phyloP scores from a whole-genome alignment of 2,888 invertebrate genomes.

The Tricholauxania praeusta region DNA sequence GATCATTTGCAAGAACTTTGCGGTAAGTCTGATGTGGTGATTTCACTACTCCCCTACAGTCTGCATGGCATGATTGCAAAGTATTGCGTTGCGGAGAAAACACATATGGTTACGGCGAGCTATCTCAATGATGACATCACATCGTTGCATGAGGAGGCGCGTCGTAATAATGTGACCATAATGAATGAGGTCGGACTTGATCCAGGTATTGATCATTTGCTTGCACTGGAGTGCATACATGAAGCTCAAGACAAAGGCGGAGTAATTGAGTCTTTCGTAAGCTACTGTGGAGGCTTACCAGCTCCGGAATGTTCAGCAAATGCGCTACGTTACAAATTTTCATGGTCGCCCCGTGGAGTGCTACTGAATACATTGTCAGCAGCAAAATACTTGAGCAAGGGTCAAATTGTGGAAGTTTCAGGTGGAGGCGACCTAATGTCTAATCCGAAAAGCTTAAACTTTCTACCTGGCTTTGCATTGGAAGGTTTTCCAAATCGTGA shows the following conservation, averaged over 20 bases:
- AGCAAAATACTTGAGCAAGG: slow-evolving; percentile 87
- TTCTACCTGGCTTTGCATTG: slow-evolving; percentile 95
- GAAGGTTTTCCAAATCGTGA: slow-evolving; percentile 98
- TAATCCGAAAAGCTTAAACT: slow-evolving; percentile 81
- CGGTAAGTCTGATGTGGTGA: slow-evolving; percentile 79
- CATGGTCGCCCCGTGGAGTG: slow-evolving; percentile 97
- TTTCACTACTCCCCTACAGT: slow-evolving; percentile 91
- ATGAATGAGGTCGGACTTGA: slow-evolving; percentile 98
- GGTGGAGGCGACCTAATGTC: slow-evolving; percentile 92
- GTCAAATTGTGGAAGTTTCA: slow-evolving; percentile 88
- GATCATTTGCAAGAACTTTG: slow-evolving; percentile 79
- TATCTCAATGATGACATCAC: slow-evolving; percentile 90
- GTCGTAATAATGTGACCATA: slow-evolving; percentile 89
- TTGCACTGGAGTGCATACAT: slow-evolving; percentile 97
- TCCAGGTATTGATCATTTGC: slow-evolving; percentile 97
- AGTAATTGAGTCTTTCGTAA: slow-evolving; percentile 92
- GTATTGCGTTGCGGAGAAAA: slow-evolving; percentile 86
- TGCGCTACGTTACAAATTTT: slow-evolving; percentile 90
- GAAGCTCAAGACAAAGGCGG: slow-evolving; percentile 91
- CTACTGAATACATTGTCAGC: slow-evolving; percentile 89
- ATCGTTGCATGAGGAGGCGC: slow-evolving; percentile 85
- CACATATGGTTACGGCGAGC: slow-evolving; percentile 96
- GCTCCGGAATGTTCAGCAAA: slow-evolving; percentile 97
- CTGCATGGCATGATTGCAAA: slow-evolving; percentile 89
- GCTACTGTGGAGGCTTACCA: slow-evolving; percentile 97